These are phyloP conservation scores for Ochotona princeps DNA, from an alignment of 2,113 vertebrate genomes.

Conservation along the genomic window DNA sequence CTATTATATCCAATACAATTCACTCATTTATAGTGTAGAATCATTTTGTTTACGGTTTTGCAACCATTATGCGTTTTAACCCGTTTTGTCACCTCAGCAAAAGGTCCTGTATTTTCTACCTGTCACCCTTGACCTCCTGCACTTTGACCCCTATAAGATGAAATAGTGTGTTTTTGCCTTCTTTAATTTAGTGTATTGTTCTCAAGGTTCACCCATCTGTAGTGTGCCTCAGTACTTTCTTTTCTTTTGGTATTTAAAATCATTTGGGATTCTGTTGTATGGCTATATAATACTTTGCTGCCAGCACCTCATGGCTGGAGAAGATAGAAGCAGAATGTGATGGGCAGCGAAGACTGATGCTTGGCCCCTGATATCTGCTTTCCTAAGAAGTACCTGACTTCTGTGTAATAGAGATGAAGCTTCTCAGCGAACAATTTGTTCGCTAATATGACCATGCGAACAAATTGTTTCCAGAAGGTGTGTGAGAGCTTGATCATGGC, in stretches of 20 bases:
- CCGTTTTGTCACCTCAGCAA: neutral
- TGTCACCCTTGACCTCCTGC: too few relatives aligned
- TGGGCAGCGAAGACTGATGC: neutral
- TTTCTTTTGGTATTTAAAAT: constrained; percentile 3
- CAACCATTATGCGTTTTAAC: neutral
- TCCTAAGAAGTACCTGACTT: neutral
- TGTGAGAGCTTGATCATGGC: neutral
- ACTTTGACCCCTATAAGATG: neutral
- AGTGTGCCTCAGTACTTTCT: neutral
- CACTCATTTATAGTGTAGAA: neutral
- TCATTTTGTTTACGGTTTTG: neutral
- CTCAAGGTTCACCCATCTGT: constrained; percentile 10
- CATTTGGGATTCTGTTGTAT: neutral
- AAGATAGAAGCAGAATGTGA: neutral
- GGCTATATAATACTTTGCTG: neutral
- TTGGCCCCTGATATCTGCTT: neutral
- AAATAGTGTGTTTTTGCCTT: neutral
- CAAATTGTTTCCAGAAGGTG: neutral
- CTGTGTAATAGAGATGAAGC: neutral
- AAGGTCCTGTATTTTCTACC: neutral
- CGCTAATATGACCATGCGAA: neutral
- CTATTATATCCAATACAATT: neutral
- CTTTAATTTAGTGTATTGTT: constrained; percentile 13
- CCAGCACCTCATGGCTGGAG: neutral
- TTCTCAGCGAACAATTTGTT: too few relatives aligned